Evolutionary conservation across 35 echinoderm and acorn worm species (phyloP).

Genomic region (Strongylocentrotus purpuratus): DNA sequence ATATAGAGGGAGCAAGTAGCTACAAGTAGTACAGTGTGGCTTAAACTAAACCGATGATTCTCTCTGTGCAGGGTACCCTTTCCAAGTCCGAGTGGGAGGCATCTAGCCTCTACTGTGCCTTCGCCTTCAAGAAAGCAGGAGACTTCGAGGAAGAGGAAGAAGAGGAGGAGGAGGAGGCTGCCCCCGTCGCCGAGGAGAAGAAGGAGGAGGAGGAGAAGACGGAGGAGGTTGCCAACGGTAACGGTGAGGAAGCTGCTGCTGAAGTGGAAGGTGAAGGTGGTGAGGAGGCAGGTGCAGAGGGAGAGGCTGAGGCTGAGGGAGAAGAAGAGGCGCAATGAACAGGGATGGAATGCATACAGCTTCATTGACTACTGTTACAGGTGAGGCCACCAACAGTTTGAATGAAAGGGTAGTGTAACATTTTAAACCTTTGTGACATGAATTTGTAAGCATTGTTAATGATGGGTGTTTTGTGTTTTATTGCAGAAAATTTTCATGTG

Average conservation of each 20-base stretch:
- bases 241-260: background rate
- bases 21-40: too few species aligned
- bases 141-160: background rate
- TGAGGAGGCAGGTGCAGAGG: background rate
- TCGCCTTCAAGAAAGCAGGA: constrained; percentile 55
- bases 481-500: too few species aligned
- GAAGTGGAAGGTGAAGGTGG: background rate
- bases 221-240: constrained; percentile 19
- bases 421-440: too few species aligned
- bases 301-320: background rate
- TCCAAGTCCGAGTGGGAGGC: constrained; percentile 98
- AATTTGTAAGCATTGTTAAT: too few species aligned
- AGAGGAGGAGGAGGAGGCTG: background rate
- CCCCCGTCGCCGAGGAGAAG: background rate
- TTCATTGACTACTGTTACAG: background rate
- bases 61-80: constrained; percentile 79
- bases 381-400: background rate
- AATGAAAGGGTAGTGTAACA: background rate
- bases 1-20: too few species aligned
- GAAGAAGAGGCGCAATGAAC: background rate
- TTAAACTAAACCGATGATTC: background rate
- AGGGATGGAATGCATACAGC: background rate
- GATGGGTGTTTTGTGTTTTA: too few species aligned
- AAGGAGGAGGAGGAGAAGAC: background rate
- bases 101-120: constrained; percentile 78